A percentile compares a stretch with the other conserved stretches of the same genome.
These are phyloP conservation scores for Marcusenius ussheri DNA, from an alignment of 2,113 vertebrate genomes.

Conservation along the genomic window DNA sequence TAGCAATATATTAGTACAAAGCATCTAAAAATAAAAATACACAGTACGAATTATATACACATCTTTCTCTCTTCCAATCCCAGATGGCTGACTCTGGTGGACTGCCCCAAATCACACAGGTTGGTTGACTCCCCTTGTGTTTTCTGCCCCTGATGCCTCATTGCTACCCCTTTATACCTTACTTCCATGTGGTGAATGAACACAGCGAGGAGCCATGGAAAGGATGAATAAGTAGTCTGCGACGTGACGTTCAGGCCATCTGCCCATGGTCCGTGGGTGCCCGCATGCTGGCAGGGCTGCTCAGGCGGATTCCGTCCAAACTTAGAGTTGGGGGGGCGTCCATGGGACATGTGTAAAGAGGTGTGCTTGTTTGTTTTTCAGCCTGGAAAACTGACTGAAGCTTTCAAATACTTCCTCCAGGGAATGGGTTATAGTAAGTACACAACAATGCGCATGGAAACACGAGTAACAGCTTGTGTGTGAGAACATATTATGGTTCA, in stretches of 20 bases:
- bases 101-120: constrained; percentile 95
- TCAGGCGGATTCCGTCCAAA: neutral
- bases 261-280: neutral
- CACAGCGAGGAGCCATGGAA: neutral
- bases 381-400: constrained; percentile 93
- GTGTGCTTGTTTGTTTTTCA: constrained; percentile 46
- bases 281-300: neutral
- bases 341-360: neutral
- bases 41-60: neutral
- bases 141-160: neutral
- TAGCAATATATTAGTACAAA: neutral
- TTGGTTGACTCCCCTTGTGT: constrained; percentile 44
- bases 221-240: neutral
- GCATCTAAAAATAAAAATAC: neutral
- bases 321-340: neutral
- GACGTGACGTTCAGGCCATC: neutral
- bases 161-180: neutral
- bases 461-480: neutral
- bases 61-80: constrained; percentile 8
- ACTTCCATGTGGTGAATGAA: neutral
- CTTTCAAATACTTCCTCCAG: constrained; percentile 98
- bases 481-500: neutral
- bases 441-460: neutral
- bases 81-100: constrained; percentile 98
- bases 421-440: constrained; percentile 99